Percentiles rank a stretch among this genome's conserved stretches.
phyloP scores from a whole-genome alignment of 2,888 invertebrate species.

The Lasiommata megera region DNA sequence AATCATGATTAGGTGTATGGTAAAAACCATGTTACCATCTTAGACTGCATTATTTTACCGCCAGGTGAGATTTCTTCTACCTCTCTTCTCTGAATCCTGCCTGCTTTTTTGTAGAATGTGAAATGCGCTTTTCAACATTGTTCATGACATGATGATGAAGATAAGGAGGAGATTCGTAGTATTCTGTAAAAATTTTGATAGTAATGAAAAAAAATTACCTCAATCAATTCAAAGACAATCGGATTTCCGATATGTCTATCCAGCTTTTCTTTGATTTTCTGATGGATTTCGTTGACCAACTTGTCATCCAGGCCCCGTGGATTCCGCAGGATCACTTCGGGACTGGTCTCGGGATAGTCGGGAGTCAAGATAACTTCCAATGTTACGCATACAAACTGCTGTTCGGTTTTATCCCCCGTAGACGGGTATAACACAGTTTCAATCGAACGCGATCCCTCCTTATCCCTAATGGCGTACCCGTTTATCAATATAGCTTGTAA shows the following conservation, averaged over 20 bases:
- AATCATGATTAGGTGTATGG: too few species aligned
- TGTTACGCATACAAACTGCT: slow-evolving; percentile 92
- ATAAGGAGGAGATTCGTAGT: too few species aligned
- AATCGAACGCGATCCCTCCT: slow-evolving; percentile 83
- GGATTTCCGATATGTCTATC: slow-evolving; percentile 87
- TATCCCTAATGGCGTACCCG: slow-evolving; percentile 83
- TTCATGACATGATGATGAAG: too few species aligned
- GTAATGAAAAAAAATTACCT: slow-evolving; percentile 76
- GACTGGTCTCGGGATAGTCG: slow-evolving; percentile 89
- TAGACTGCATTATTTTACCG: too few species aligned
- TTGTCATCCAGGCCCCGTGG: slow-evolving; percentile 92
- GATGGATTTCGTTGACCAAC: slow-evolving; percentile 78
- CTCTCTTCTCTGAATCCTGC: too few species aligned
- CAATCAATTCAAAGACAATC: slow-evolving; percentile 93
- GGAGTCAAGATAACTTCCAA: slow-evolving; percentile 86
- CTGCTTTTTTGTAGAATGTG: too few species aligned
- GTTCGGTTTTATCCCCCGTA: slow-evolving; percentile 90
- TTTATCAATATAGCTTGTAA: slow-evolving; percentile 92
- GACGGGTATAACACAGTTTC: slow-evolving; percentile 91
- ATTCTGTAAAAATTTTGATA: too few species aligned
- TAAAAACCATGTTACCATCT: too few species aligned
- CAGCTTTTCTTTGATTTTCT: slow-evolving; percentile 86
- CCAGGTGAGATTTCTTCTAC: too few species aligned
- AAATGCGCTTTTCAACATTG: too few species aligned
- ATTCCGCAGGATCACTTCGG: slow-evolving; percentile 87